These are phyloP conservation scores for Electrophaes corylata DNA, from an alignment of 2,888 invertebrate species.

Conservation along the genomic window DNA sequence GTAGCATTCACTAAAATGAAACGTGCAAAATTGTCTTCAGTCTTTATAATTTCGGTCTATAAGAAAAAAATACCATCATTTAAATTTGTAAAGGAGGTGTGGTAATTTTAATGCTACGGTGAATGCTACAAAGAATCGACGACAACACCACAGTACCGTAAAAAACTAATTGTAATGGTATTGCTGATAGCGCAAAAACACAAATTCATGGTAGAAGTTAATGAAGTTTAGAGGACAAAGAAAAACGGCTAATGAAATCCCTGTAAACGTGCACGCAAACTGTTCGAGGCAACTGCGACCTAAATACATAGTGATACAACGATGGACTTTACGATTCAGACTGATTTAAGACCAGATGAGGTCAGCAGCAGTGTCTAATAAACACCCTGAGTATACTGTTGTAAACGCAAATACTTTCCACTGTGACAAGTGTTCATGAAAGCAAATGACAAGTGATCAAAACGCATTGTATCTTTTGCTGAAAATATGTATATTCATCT, in stretches of 20 bases:
- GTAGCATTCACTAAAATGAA: not conserved
- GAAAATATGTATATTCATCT: not conserved
- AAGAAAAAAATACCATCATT: not conserved
- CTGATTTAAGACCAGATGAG: slow-evolving; percentile 39
- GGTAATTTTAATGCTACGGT: not conserved
- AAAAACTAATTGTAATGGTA: slow-evolving; percentile 25
- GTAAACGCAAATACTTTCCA: not conserved
- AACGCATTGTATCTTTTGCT: not conserved
- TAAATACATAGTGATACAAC: slow-evolving; percentile 58
- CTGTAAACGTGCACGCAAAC: slow-evolving; percentile 48
- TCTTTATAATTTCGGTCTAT: not conserved
- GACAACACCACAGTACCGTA: slow-evolving; percentile 24
- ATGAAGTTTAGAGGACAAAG: slow-evolving; percentile 39
- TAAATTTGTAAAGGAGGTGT: not conserved
- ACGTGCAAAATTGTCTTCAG: too few species aligned
- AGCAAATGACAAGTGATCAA: not conserved
- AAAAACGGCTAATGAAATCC: slow-evolving; percentile 46
- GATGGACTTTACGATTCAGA: slow-evolving; percentile 53
- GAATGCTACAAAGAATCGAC: not conserved
- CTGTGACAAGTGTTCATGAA: not conserved
- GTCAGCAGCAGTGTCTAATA: slow-evolving; percentile 19
- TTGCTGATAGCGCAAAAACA: slow-evolving; percentile 21
- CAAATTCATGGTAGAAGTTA: slow-evolving; percentile 42
- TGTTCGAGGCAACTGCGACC: slow-evolving; percentile 57
- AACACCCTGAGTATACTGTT: slow-evolving; percentile 9